These are phyloP conservation scores for Hirundichthys speculiger DNA, from an alignment of 2,113 vertebrate species.

Conservation along the genomic window DNA sequence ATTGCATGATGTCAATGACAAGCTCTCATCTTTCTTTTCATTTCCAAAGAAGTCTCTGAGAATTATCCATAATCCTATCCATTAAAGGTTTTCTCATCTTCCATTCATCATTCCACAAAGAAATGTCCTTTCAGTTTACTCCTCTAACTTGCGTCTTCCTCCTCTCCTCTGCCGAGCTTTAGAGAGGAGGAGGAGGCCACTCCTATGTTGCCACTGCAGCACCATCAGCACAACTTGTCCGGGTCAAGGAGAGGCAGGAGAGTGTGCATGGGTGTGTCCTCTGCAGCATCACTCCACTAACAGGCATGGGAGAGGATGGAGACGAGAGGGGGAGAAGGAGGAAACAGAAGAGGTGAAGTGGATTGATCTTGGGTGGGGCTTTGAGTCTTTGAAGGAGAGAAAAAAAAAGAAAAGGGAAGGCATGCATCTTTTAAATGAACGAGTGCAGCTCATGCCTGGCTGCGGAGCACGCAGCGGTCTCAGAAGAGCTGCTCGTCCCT, in stretches of 20 bases:
- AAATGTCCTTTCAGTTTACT: constrained; percentile 5
- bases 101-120: background rate
- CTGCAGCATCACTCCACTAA: constrained; percentile 74
- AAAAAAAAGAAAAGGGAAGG: background rate
- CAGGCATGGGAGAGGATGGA: constrained; percentile 27
- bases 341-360: constrained; percentile 30
- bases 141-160: background rate
- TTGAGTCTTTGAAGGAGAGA: constrained; percentile 39
- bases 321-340: constrained; percentile 17
- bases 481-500: constrained; percentile 23
- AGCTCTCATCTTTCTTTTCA: constrained; percentile 21
- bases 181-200: constrained; percentile 12
- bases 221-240: constrained; percentile 59
- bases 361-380: constrained; percentile 46
- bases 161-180: constrained; percentile 1
- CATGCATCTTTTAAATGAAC: constrained; percentile 13
- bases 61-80: constrained; percentile 6
- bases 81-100: background rate
- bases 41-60: constrained; percentile 10
- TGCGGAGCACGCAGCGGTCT: background rate
- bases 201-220: constrained; percentile 68
- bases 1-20: constrained; percentile 37
- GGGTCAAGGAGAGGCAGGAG: constrained; percentile 55
- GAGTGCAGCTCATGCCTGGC: constrained; percentile 6
- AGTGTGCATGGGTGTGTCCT: constrained; percentile 70